phyloP scores from a whole-genome alignment of 2,113 vertebrate species.

The Plecturocebus donacophilus region DNA sequence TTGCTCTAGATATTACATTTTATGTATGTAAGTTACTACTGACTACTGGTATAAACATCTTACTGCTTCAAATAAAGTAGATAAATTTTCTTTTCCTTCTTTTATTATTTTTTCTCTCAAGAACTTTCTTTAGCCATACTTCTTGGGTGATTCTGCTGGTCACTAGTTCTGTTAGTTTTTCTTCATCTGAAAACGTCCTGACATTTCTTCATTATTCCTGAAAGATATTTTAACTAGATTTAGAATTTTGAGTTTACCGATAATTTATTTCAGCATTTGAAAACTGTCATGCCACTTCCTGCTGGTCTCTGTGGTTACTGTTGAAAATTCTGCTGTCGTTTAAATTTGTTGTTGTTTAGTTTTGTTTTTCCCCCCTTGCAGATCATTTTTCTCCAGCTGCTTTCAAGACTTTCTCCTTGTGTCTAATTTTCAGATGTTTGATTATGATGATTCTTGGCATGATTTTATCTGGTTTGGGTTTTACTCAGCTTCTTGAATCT shows the following conservation, averaged over 20 bases:
- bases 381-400: neutral
- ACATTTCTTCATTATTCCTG: neutral
- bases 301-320: neutral
- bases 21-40: neutral
- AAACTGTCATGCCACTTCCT: neutral
- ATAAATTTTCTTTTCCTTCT: neutral
- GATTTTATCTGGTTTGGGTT: neutral
- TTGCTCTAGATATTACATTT: neutral
- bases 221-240: neutral
- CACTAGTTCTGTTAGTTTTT: neutral
- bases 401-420: neutral
- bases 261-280: neutral
- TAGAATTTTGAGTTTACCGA: neutral
- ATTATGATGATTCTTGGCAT: neutral
- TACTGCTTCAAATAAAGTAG: neutral
- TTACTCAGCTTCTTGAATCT: neutral
- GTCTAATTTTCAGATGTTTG: neutral
- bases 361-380: neutral
- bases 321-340: neutral
- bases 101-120: neutral
- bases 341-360: neutral
- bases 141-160: neutral
- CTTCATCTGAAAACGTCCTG: neutral
- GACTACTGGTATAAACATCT: neutral
- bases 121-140: neutral